These are phyloP conservation scores for Acromyrmex charruanus DNA, from an alignment of 1,140 invertebrate genomes.

Conservation along the genomic window DNA sequence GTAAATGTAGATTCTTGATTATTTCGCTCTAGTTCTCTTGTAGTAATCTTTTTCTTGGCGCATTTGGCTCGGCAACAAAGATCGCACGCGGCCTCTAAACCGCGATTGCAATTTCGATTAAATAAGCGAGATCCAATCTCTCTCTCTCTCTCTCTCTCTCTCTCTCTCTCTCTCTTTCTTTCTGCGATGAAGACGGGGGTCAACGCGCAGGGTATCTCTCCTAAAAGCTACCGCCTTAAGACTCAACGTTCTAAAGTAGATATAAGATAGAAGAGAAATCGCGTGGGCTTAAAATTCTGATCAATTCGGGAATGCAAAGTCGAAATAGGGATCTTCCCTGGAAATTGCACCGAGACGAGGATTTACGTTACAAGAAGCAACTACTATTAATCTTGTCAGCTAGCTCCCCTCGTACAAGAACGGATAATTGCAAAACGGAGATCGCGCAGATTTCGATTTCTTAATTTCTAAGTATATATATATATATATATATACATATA, in stretches of 20 bases:
- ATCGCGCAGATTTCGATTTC: slow-evolving; percentile 32
- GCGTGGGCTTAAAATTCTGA: slow-evolving; percentile 71
- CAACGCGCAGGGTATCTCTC: slow-evolving; percentile 43
- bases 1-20: background rate
- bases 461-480: background rate
- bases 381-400: slow-evolving; percentile 62
- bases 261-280: slow-evolving; percentile 56
- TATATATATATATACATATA: too few species aligned
- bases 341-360: slow-evolving; percentile 61
- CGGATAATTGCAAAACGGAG: slow-evolving; percentile 40
- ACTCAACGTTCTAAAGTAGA: slow-evolving; percentile 46
- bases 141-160: background rate
- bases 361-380: slow-evolving; percentile 66
- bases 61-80: slow-evolving; percentile 12
- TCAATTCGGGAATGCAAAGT: slow-evolving; percentile 67
- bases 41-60: slow-evolving; percentile 6
- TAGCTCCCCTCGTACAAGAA: slow-evolving; percentile 28
- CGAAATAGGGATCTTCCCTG: slow-evolving; percentile 67
- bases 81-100: slow-evolving; percentile 11
- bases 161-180: background rate
- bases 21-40: background rate
- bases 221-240: slow-evolving; percentile 65
- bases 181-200: slow-evolving; percentile 64
- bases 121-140: slow-evolving; percentile 68
- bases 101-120: slow-evolving; percentile 60